Evolutionary conservation across 2,113 vertebrate species (phyloP).

Genomic region (Callorhinus ursinus): DNA sequence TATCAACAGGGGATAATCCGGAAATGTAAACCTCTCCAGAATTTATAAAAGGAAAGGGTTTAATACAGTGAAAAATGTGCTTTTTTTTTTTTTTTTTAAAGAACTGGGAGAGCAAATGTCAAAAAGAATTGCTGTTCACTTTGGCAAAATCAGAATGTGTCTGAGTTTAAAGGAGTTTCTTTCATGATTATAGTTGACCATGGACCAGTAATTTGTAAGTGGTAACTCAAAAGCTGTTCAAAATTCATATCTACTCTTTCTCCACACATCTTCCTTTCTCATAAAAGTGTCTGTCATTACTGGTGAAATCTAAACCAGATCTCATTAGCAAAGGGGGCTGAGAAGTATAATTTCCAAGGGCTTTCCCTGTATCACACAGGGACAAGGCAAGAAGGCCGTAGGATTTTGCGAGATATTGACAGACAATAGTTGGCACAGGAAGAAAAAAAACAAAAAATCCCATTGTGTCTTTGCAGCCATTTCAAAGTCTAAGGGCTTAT

Average conservation of each 20-base stretch:
- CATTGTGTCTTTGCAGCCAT: neutral
- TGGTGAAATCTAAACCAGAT: neutral
- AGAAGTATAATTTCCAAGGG: neutral
- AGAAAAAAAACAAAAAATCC: neutral
- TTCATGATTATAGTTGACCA: neutral
- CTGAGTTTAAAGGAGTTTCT: neutral
- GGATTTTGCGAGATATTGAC: neutral
- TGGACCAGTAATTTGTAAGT: neutral
- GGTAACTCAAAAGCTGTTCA: neutral
- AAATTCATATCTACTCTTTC: neutral
- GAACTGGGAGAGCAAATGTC: neutral
- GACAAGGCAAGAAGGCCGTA: neutral
- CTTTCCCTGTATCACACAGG: neutral
- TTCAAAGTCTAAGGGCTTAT: neutral
- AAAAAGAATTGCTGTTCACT: neutral
- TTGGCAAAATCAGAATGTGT: constrained; percentile 2
- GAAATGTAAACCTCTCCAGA: neutral
- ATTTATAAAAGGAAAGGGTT: constrained; percentile 27
- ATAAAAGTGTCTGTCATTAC: neutral
- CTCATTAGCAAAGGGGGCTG: neutral
- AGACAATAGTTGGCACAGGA: neutral
- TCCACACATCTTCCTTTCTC: neutral
- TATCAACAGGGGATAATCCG: neutral
- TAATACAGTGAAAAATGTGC: neutral
- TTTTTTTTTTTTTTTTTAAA: neutral